Evolutionary conservation across 1,140 invertebrate species (phyloP), one percentile per base, ranked within the genome.

Genomic region (Oncopodura yosiiana): DNA sequence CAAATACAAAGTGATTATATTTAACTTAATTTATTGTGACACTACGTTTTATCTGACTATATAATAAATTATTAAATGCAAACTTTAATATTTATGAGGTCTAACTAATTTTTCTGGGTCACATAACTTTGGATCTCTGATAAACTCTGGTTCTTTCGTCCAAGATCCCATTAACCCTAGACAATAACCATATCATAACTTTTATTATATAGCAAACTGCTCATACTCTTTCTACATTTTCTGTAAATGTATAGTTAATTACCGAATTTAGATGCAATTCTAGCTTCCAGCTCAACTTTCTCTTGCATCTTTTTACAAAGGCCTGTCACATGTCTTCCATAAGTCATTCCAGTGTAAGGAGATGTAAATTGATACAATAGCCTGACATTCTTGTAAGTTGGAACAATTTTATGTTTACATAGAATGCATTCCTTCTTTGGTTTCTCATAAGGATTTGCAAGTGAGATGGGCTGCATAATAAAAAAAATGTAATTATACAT

Each of bases 361-460:
- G 92, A 96, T 67, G 95, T 83, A 72, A 98, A 98, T 68, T 98
- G 94, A 14, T 90, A 94, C 2, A 98, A 69, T 5, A 98, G 69
- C 49, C 84, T 79, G 0, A 83, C 77, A 73, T 98, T 98, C 70
- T 95, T 98, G 66, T 93, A 97, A 73, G 94, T 79, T 1, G 88
- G 81, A 11, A 74, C 71, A 42, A 97, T 82, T 24, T 87, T 78
- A 53, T 86, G 72, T 71, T 83, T 80, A 71, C 94, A 97, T n/a
- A 97, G 70, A 60, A 96, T 79, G 66, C 94, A 97, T 64, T 79
- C 68, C 11, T 69, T 71, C 51, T 73, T 78, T 54, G 84, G 80
- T 66, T 82, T 84, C 66, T 81, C 71, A 64, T 79, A 97, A 0
- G 93, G 93, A 76, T 94, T 94, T 55, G 78, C 69, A 66, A 88